Evolutionary conservation across 1,140 invertebrate species (phyloP).

Genomic region (Pristionchus pacificus): DNA sequence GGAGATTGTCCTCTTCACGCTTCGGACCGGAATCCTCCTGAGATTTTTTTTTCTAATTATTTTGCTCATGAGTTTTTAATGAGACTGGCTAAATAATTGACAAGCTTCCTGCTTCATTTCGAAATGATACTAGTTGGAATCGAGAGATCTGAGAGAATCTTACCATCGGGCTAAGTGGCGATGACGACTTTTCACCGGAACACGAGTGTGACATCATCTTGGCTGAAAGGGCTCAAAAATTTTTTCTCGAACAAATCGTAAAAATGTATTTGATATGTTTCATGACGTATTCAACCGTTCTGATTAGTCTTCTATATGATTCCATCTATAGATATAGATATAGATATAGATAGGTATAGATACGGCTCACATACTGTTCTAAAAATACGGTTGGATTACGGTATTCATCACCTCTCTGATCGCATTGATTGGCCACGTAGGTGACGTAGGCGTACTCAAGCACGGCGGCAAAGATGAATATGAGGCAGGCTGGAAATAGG

Average conservation of each 20-base stretch:
- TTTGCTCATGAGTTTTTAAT: no score
- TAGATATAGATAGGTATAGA: constrained; percentile 32
- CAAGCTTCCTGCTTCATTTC: no score
- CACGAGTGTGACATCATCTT: neutral
- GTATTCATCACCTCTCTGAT: constrained; percentile 14
- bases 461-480: constrained; percentile 89
- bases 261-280: constrained; percentile 11
- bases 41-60: constrained; percentile 30
- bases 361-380: constrained; percentile 29
- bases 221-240: neutral
- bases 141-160: neutral
- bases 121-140: no score
- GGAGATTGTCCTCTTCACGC: constrained; percentile 5
- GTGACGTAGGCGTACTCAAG: constrained; percentile 93
- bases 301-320: constrained; percentile 45
- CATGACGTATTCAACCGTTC: neutral
- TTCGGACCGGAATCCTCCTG: constrained; percentile 5
- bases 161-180: neutral
- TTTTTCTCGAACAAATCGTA: no score
- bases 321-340: constrained; percentile 26
- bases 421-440: constrained; percentile 71
- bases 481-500: constrained; percentile 73
- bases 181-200: neutral
- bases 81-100: no score
- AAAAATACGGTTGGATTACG: constrained; percentile 19